Percentiles rank a stretch among this genome's conserved stretches.
Conservation (phyloP, 2,888 invertebrate genomes). For the Timandra comae region DNA sequence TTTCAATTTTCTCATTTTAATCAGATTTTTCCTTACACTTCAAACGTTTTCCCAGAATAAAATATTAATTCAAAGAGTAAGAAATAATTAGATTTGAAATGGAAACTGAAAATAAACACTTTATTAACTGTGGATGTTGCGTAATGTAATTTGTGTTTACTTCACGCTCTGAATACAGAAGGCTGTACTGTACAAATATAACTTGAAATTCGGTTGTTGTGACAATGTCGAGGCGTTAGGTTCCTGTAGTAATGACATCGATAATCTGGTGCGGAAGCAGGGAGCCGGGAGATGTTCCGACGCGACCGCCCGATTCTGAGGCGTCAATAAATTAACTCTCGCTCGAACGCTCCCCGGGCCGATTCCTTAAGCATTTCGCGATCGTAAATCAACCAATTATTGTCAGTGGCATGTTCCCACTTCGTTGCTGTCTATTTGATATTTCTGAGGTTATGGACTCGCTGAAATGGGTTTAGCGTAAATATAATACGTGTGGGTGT, state of each 20-base stretch:
- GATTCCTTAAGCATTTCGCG: slow-evolving; percentile 34
- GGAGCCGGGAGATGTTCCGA: slow-evolving; percentile 5
- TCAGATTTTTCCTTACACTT: too few species aligned
- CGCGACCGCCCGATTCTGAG: slow-evolving; percentile 5
- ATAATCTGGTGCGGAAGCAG: slow-evolving; percentile 12
- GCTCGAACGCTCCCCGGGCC: slow-evolving; percentile 40
- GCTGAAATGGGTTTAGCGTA: too few species aligned
- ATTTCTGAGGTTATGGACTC: background rate
- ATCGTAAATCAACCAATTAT: slow-evolving; percentile 41
- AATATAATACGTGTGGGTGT: too few species aligned
- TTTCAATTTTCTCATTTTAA: too few species aligned
- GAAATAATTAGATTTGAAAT: too few species aligned
- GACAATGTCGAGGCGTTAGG: slow-evolving; percentile 13
- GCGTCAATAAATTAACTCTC: slow-evolving; percentile 18
- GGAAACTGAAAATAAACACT: background rate
- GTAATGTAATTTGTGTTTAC: slow-evolving; percentile 2
- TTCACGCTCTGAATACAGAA: slow-evolving; percentile 4
- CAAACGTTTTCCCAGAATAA: too few species aligned
- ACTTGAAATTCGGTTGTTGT: slow-evolving; percentile 5
- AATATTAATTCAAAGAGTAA: too few species aligned
- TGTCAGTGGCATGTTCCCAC: slow-evolving; percentile 25
- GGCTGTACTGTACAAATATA: slow-evolving; percentile 5
- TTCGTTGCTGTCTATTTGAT: slow-evolving; percentile 8
- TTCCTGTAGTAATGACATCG: slow-evolving; percentile 15
- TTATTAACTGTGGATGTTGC: slow-evolving; percentile 1